phyloP scores from a whole-genome alignment of 2,797 vertebrate species.

The Karalla daura region DNA sequence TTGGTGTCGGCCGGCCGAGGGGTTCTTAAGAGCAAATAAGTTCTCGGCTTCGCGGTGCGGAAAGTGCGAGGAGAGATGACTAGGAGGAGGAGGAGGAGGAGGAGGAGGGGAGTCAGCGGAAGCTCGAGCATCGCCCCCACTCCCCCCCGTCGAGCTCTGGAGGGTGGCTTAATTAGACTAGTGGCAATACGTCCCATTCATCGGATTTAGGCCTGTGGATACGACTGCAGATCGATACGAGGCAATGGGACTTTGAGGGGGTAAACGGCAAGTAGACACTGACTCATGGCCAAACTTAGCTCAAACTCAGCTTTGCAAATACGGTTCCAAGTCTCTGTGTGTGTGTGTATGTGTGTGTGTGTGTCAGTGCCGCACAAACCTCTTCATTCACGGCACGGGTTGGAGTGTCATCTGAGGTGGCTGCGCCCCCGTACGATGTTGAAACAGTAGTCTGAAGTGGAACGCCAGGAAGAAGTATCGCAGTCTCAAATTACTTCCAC shows the following conservation, averaged over 20 bases:
- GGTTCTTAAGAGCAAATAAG: constrained; percentile 50
- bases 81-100: no score
- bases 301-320: constrained; percentile 6
- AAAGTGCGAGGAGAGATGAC: constrained; percentile 49
- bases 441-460: no score
- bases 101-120: no score
- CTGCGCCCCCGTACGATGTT: no score
- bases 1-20: constrained; percentile 63
- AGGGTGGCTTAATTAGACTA: constrained; percentile 53
- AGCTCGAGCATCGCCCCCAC: constrained; percentile 42
- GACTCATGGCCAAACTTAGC: constrained; percentile 8
- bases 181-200: constrained; percentile 44
- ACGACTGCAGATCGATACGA: constrained; percentile 24
- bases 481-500: no score
- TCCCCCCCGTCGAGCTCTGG: constrained; percentile 28
- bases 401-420: no score
- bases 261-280: constrained; percentile 21
- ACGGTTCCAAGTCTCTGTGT: no score
- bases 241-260: background rate
- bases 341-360: background rate
- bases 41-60: constrained; percentile 46
- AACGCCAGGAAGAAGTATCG: no score
- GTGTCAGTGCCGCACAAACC: no score
- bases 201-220: constrained; percentile 32
- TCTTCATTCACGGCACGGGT: no score